A percentile compares a stretch with the other conserved stretches of the same genome.
These are phyloP conservation scores for Lithosia quadra DNA, from an alignment of 2,888 invertebrate species.

Conservation along the genomic window DNA sequence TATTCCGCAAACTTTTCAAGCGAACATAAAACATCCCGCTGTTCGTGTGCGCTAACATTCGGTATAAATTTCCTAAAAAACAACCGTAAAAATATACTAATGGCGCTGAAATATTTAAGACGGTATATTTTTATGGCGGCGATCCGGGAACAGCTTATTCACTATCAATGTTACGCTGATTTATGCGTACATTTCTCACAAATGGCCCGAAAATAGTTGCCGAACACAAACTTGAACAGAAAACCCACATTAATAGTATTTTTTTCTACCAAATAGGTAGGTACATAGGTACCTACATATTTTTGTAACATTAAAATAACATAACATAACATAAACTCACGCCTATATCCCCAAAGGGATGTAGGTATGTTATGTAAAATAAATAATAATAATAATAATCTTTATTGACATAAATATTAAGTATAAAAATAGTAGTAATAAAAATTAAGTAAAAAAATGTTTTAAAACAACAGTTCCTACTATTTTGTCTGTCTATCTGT, in stretches of 20 bases:
- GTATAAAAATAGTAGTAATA: too few species aligned
- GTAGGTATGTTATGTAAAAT: too few species aligned
- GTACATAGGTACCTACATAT: too few species aligned
- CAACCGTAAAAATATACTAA: neutral
- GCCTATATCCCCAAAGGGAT: too few species aligned
- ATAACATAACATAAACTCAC: too few species aligned
- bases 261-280: too few species aligned
- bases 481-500: too few species aligned
- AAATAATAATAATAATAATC: too few species aligned
- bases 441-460: too few species aligned
- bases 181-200: constrained; percentile 4
- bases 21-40: constrained; percentile 5
- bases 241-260: neutral
- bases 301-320: too few species aligned
- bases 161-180: constrained; percentile 9
- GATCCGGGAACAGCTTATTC: neutral
- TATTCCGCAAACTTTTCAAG: neutral
- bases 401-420: too few species aligned
- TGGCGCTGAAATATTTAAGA: constrained; percentile 15
- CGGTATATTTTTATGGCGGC: constrained; percentile 11
- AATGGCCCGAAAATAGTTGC: neutral
- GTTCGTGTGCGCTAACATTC: neutral
- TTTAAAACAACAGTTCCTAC: too few species aligned
- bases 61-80: neutral
- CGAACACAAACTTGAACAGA: neutral